Conservation (phyloP, 2,113 vertebrate genomes). For the Eubucco bourcierii region DNA sequence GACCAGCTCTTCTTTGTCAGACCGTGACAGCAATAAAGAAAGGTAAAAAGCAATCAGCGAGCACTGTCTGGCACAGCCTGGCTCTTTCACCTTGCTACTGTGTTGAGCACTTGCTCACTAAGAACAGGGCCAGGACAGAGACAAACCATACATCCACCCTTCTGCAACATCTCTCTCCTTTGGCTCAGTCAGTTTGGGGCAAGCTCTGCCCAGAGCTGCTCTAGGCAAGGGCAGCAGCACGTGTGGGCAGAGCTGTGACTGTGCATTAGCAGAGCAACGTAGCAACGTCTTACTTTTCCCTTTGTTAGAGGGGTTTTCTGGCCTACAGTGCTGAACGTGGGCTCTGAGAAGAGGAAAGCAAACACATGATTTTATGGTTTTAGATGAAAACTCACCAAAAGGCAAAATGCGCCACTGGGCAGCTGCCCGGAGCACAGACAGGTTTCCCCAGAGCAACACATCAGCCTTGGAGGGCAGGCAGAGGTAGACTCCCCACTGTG, state of each 20-base stretch:
- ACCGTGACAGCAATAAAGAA: neutral
- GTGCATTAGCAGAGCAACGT: neutral
- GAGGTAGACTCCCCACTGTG: neutral
- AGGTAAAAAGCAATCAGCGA: neutral
- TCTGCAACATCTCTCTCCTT: neutral
- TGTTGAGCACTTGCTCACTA: neutral
- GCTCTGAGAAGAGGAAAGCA: neutral
- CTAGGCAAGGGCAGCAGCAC: neutral
- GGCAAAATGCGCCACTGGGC: neutral
- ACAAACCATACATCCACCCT: neutral
- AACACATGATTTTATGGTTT: neutral
- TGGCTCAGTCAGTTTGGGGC: neutral
- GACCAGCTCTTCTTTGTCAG: neutral
- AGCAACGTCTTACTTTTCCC: neutral
- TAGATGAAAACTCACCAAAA: neutral
- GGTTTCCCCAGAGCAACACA: neutral
- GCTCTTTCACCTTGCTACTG: accelerated
- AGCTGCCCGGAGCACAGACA: neutral
- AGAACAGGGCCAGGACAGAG: neutral
- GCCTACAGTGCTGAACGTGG: neutral
- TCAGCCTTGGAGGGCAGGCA: neutral
- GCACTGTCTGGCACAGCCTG: neutral
- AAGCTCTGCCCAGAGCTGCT: neutral
- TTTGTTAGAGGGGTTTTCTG: neutral
- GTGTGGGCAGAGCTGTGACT: neutral